These are phyloP conservation scores for Etia nguti DNA, from an alignment of 2,113 vertebrate genomes.

Conservation along the genomic window DNA sequence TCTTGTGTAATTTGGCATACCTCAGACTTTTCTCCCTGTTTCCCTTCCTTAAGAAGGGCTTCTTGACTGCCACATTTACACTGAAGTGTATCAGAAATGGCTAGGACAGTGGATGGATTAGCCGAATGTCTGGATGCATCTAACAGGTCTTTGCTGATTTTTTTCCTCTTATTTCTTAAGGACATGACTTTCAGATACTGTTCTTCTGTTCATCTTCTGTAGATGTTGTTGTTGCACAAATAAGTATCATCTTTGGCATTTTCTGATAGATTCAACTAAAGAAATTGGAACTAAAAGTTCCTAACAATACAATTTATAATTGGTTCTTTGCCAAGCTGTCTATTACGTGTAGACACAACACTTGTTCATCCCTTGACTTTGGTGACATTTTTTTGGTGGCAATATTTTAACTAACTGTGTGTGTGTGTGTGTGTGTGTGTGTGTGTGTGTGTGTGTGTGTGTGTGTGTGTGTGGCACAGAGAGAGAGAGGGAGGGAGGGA, in stretches of 20 bases:
- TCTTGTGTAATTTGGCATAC: neutral
- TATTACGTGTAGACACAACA: neutral
- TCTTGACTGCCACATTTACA: neutral
- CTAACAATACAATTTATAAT: neutral
- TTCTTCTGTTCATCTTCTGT: neutral
- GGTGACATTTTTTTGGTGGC: too few relatives aligned
- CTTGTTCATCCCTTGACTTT: too few relatives aligned
- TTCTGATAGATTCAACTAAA: fast-evolving
- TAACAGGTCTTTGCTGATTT: neutral
- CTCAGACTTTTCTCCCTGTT: fast-evolving
- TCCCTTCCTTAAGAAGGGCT: neutral
- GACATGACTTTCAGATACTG: neutral
- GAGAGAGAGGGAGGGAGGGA: too few relatives aligned
- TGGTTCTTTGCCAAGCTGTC: neutral
- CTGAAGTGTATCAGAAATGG: neutral
- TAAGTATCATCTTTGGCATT: neutral
- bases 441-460: too few relatives aligned
- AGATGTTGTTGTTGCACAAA: neutral
- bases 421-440: too few relatives aligned
- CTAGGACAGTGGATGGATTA: neutral
- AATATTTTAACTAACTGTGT: too few relatives aligned
- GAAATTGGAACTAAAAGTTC: neutral
- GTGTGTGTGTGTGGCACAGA: too few relatives aligned
- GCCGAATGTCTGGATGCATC: neutral
- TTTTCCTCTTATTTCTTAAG: neutral